phyloP scores from a whole-genome alignment of 2,888 invertebrate genomes.

The Ditula angustiorana region DNA sequence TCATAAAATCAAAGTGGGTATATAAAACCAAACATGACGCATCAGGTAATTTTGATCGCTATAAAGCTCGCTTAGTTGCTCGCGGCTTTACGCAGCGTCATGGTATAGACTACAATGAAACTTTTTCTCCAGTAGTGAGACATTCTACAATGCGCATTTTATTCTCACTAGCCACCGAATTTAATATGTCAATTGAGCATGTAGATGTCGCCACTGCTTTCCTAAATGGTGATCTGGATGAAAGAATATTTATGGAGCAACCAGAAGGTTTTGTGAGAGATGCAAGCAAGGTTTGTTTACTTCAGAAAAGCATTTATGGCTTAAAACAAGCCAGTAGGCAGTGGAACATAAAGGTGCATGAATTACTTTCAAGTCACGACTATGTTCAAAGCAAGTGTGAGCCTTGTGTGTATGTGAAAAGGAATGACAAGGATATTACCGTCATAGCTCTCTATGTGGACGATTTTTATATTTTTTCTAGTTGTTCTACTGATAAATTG shows the following conservation, averaged over 20 bases:
- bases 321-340: conserved; percentile 1
- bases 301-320: background rate
- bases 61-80: conserved; percentile 44
- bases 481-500: background rate
- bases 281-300: conserved; percentile 1
- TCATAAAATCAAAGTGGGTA: conserved; percentile 43
- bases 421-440: background rate
- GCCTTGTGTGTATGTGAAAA: background rate
- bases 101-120: conserved; percentile 42
- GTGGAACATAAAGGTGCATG: background rate
- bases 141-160: conserved; percentile 32
- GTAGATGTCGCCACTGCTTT: conserved; percentile 7
- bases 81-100: conserved; percentile 40
- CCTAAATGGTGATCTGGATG: background rate
- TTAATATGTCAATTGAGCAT: conserved; percentile 13
- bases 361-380: background rate
- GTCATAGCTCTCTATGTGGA: conserved; percentile 6
- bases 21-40: conserved; percentile 41
- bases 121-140: conserved; percentile 43
- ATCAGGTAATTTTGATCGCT: conserved; percentile 35
- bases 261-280: conserved; percentile 3
- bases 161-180: conserved; percentile 33
- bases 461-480: background rate
- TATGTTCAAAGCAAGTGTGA: conserved; percentile 2
- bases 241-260: conserved; percentile 26